phyloP scores from a whole-genome alignment of 2,113 vertebrate species.

The Eidolon helvum region DNA sequence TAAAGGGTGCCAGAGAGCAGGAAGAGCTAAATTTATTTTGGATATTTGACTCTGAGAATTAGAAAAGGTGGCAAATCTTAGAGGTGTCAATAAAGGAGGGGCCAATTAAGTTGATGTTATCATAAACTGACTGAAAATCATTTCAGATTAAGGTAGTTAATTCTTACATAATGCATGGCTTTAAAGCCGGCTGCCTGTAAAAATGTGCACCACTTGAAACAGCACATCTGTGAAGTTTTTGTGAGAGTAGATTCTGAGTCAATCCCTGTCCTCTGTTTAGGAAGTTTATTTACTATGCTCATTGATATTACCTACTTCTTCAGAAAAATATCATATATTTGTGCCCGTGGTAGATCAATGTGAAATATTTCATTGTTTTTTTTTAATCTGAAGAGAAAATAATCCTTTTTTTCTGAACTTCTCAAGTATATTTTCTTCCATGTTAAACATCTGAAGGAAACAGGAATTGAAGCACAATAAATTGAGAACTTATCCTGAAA shows the following conservation, averaged over 20 bases:
- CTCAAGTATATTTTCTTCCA: constrained; percentile 11
- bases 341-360: neutral
- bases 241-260: neutral
- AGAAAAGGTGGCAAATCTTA: neutral
- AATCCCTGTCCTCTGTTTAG: neutral
- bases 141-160: neutral
- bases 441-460: neutral
- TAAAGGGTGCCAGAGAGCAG: neutral
- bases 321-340: constrained; percentile 42
- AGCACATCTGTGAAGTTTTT: neutral
- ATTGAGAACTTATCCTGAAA: neutral
- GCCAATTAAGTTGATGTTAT: neutral
- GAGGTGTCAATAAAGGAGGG: neutral
- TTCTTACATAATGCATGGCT: neutral
- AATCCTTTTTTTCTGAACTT: neutral
- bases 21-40: neutral
- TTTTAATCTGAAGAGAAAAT: constrained; percentile 23
- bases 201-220: neutral
- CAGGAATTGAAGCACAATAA: neutral
- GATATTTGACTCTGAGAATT: neutral
- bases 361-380: neutral
- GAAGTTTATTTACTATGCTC: constrained; percentile 34
- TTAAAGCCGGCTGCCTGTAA: constrained; percentile 1
- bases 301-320: constrained; percentile 19
- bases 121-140: neutral